These are phyloP conservation scores for Ennomos fuscantarius DNA, from an alignment of 2,888 invertebrate species.

Conservation along the genomic window DNA sequence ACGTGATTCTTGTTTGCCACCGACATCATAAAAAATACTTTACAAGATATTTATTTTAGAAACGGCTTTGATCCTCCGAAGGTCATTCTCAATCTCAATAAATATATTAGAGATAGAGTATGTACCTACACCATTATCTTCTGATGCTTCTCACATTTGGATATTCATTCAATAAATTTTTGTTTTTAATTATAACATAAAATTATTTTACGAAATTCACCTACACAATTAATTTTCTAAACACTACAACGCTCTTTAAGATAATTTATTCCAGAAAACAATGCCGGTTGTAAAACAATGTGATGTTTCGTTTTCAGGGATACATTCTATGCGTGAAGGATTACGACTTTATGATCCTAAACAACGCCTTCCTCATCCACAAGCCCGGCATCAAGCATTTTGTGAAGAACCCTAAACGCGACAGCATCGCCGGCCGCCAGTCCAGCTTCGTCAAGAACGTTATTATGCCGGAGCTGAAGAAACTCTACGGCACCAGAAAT, in stretches of 20 bases:
- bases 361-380: constrained; percentile 97
- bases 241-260: too few species aligned
- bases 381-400: constrained; percentile 95
- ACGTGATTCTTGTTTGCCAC: too few species aligned
- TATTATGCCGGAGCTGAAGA: constrained; percentile 93
- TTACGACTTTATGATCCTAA: constrained; percentile 96
- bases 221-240: too few species aligned
- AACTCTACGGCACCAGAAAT: constrained; percentile 91
- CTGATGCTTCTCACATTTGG: too few species aligned
- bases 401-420: constrained; percentile 91
- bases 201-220: neutral
- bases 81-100: too few species aligned
- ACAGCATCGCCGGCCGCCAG: constrained; percentile 90
- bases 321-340: constrained; percentile 95
- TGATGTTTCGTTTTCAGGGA: constrained; percentile 85
- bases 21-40: too few species aligned
- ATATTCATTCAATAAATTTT: too few species aligned
- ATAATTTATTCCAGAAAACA: too few species aligned
- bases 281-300: neutral
- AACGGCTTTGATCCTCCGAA: too few species aligned
- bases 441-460: constrained; percentile 91
- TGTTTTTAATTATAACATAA: neutral
- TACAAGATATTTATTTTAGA: too few species aligned
- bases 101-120: too few species aligned
- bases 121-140: too few species aligned